Percentiles rank a stretch among this genome's conserved stretches.
These are phyloP conservation scores for Athene noctua DNA, from an alignment of 2,113 vertebrate species.

Conservation along the genomic window DNA sequence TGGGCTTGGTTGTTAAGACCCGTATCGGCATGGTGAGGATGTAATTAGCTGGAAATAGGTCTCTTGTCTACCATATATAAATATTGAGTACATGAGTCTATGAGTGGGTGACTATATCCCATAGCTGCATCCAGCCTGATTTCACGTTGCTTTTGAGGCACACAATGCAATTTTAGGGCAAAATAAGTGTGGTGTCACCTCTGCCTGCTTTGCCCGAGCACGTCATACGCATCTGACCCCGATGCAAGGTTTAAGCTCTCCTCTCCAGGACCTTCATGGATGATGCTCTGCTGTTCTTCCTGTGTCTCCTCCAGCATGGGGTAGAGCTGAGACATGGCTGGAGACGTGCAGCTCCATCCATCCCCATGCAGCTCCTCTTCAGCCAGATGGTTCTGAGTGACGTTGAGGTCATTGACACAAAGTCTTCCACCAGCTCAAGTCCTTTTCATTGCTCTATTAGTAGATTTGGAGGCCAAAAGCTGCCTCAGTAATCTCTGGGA, in stretches of 20 bases:
- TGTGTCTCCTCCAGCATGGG: rapidly evolving
- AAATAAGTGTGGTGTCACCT: neutral
- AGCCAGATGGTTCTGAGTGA: neutral
- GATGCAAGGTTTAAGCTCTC: neutral
- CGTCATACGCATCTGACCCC: rapidly evolving
- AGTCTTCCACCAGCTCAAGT: neutral
- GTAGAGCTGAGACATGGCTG: neutral
- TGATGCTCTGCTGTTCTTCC: neutral
- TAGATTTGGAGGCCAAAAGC: neutral
- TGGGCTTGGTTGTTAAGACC: neutral
- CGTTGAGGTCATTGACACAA: neutral
- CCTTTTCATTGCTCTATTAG: rapidly evolving
- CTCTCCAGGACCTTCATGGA: neutral
- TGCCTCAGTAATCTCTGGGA: neutral
- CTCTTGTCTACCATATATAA: neutral
- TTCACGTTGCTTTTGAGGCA: rapidly evolving
- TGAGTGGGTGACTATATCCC: neutral
- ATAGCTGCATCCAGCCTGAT: neutral
- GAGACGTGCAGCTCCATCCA: neutral
- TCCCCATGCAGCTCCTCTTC: neutral
- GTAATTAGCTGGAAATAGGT: neutral
- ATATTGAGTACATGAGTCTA: neutral
- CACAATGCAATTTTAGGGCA: neutral
- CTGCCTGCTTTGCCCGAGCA: neutral
- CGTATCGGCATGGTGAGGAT: neutral